Evolutionary conservation across 2,113 vertebrate genomes (phyloP).

Genomic region (Platysteira castanea): DNA sequence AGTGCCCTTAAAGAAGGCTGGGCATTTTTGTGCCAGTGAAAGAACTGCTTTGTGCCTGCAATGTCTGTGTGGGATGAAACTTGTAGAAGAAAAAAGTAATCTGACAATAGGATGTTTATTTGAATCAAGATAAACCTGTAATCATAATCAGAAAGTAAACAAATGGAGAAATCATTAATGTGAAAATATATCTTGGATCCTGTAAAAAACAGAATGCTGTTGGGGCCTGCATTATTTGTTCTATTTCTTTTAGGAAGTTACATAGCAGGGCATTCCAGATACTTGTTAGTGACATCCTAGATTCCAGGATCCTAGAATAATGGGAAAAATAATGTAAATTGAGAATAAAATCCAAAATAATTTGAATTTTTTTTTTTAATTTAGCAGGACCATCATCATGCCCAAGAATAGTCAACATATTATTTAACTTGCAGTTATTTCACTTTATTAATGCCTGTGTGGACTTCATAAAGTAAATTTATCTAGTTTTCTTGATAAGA

Average conservation of each 20-base stretch:
- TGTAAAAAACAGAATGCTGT: neutral
- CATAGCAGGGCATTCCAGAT: neutral
- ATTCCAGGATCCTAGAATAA: neutral
- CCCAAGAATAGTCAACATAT: neutral
- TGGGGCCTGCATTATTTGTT: neutral
- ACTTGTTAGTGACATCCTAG: neutral
- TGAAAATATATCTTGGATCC: neutral
- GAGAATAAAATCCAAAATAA: neutral
- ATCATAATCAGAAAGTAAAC: neutral
- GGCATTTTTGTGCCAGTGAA: neutral
- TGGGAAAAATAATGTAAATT: neutral
- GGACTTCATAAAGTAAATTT: neutral
- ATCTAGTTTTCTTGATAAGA: neutral
- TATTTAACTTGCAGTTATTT: neutral
- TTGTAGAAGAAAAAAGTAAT: neutral
- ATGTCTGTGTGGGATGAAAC: neutral
- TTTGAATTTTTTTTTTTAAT: neutral
- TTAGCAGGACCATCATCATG: neutral
- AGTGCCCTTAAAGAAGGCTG: neutral
- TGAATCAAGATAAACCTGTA: neutral
- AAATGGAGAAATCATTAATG: neutral
- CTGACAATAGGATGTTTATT: neutral
- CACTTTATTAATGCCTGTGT: neutral
- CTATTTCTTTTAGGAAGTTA: neutral
- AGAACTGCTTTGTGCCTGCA: neutral